These are phyloP conservation scores for Acanthaster planci DNA, from an alignment of 35 echinoderm and acorn worm species.

Conservation along the genomic window DNA sequence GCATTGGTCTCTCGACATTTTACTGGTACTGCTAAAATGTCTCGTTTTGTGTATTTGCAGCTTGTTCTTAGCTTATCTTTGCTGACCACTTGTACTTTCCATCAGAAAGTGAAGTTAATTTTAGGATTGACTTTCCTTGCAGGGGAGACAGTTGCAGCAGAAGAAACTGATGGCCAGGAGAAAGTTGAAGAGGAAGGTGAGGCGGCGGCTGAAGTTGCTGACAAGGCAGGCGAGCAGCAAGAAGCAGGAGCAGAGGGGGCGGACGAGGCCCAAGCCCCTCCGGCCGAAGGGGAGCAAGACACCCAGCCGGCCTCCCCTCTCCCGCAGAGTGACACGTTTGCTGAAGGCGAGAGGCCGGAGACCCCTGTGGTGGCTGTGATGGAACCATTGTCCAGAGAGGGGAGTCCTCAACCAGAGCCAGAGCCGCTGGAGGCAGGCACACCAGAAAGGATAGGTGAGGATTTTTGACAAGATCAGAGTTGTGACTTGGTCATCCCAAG, in stretches of 20 bases:
- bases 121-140: background rate
- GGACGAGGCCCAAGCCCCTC: background rate
- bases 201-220: background rate
- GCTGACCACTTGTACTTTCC: too few species aligned
- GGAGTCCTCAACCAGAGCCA: constrained; percentile 67
- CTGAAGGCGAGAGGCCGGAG: constrained; percentile 96
- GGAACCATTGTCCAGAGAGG: constrained; percentile 94
- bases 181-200: constrained; percentile 42
- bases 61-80: too few species aligned
- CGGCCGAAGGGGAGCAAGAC: constrained; percentile 37
- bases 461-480: background rate
- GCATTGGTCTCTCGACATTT: too few species aligned
- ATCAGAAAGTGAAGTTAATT: too few species aligned
- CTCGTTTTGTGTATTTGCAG: too few species aligned
- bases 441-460: constrained; percentile 84
- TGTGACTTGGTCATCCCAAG: background rate
- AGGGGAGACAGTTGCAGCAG: constrained; percentile 1
- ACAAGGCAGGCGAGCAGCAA: constrained; percentile 22
- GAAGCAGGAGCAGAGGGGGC: constrained; percentile 33
- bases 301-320: constrained; percentile 60
- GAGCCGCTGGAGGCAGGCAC: constrained; percentile 72
- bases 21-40: too few species aligned
- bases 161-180: background rate
- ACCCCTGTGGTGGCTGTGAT: constrained; percentile 83
- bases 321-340: constrained; percentile 95